These are phyloP conservation scores for Drosophila picticornis DNA, from an alignment of 2,888 invertebrate species.

Conservation along the genomic window DNA sequence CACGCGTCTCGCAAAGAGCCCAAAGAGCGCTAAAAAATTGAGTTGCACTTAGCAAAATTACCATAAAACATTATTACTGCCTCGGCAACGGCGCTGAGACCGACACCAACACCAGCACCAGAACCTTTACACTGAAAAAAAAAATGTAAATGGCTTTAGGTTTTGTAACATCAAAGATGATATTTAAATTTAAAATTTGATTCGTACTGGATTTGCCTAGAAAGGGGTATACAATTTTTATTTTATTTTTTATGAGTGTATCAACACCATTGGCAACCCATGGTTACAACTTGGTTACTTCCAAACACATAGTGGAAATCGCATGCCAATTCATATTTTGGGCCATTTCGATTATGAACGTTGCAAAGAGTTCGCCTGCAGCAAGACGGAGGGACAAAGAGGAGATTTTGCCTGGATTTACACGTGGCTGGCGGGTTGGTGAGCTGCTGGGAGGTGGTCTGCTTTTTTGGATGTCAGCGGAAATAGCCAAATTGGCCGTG, in stretches of 20 bases:
- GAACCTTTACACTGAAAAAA: constrained; percentile 4
- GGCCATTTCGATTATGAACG: constrained; percentile 23
- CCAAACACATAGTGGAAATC: constrained; percentile 11
- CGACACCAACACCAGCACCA: constrained; percentile 14
- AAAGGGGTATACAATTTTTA: background rate
- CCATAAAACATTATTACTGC: constrained; percentile 71
- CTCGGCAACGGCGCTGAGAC: constrained; percentile 14
- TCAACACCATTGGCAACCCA: constrained; percentile 9
- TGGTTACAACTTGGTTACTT: constrained; percentile 13
- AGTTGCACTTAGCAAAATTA: constrained; percentile 74
- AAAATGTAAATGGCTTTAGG: background rate
- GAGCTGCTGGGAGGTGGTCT: constrained; percentile 1
- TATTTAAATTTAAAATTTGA: background rate
- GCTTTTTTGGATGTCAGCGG: constrained; percentile 66
- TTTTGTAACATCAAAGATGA: background rate
- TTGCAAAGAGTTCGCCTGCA: constrained; percentile 21
- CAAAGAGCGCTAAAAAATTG: constrained; percentile 48
- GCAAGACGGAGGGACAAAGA: background rate
- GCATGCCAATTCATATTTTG: constrained; percentile 70
- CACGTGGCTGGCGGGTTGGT: constrained; percentile 2
- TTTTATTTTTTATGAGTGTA: background rate
- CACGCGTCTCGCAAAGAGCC: constrained; percentile 26
- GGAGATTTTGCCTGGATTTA: constrained; percentile 3
- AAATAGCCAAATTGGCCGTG: constrained; percentile 78
- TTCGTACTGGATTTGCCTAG: background rate